A percentile compares a stretch with the other conserved stretches of the same genome.
Conservation (phyloP, 2,888 invertebrate genomes). For the Stenolophus ochropezus region DNA sequence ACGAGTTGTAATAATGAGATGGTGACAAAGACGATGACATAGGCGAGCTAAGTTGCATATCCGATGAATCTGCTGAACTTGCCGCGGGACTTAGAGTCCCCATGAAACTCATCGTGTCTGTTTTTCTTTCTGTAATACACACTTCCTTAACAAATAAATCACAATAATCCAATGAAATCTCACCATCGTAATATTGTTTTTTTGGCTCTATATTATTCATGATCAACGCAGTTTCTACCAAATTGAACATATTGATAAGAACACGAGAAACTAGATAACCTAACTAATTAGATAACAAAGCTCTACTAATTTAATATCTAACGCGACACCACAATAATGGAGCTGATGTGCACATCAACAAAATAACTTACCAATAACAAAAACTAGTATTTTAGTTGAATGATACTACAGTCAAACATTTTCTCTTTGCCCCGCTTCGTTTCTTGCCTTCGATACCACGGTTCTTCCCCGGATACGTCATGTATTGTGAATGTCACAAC, state of each 20-base stretch:
- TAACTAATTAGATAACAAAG: neutral
- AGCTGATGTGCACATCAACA: constrained; percentile 5
- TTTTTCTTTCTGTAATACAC: constrained; percentile 34
- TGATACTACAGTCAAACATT: constrained; percentile 13
- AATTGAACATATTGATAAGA: constrained; percentile 53
- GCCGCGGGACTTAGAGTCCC: constrained; percentile 52
- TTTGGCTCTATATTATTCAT: constrained; percentile 38
- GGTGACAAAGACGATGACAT: constrained; percentile 40
- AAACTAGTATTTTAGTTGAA: constrained; percentile 33
- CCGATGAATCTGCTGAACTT: constrained; percentile 50
- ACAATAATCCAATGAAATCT: neutral
- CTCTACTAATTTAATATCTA: neutral
- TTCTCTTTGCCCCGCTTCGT: constrained; percentile 8
- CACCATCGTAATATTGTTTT: constrained; percentile 45
- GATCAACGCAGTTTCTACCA: constrained; percentile 34
- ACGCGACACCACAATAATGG: neutral
- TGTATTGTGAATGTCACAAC: neutral
- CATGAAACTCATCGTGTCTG: constrained; percentile 46
- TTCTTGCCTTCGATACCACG: constrained; percentile 8
- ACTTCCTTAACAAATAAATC: constrained; percentile 14
- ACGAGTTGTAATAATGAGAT: constrained; percentile 6
- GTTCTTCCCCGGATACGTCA: constrained; percentile 55
- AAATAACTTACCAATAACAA: constrained; percentile 52
- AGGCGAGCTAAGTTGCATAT: constrained; percentile 46
- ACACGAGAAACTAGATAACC: constrained; percentile 16